Evolutionary conservation across 2,797 vertebrate genomes (phyloP).

Genomic region (Hypotaenidia okinawae): DNA sequence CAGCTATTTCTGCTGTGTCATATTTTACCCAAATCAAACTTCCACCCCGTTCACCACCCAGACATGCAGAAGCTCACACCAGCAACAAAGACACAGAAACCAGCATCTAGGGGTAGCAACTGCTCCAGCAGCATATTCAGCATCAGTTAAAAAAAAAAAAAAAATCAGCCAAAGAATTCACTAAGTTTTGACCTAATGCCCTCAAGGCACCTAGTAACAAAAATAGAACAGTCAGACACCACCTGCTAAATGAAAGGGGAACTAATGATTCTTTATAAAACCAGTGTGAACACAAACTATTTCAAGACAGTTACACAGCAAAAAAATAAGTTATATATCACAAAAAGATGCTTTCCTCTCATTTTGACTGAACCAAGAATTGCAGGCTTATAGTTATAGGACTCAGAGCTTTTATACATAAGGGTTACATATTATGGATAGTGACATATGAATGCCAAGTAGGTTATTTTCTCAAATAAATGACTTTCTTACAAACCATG

Average conservation of each 20-base stretch:
- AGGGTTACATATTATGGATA: neutral
- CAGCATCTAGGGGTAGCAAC: neutral
- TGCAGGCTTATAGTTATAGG: neutral
- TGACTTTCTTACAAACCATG: neutral
- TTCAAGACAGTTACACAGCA: neutral
- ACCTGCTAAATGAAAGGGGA: neutral
- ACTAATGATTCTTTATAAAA: neutral
- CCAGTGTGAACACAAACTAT: neutral
- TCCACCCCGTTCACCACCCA: neutral
- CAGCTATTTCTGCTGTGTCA: neutral
- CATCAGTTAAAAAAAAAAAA: neutral
- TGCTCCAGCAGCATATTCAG: neutral
- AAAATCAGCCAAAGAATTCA: neutral
- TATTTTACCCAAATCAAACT: neutral
- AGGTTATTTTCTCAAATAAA: neutral
- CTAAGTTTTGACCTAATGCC: neutral
- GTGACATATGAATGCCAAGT: neutral
- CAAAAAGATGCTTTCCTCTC: neutral
- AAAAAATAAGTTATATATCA: neutral
- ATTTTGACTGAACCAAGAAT: neutral
- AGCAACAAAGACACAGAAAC: neutral
- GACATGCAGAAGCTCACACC: neutral
- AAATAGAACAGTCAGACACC: neutral
- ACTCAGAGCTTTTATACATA: no score
- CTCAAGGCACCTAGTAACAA: neutral